These are phyloP conservation scores for Prionace glauca DNA, from an alignment of 2,797 vertebrate species.

Conservation along the genomic window DNA sequence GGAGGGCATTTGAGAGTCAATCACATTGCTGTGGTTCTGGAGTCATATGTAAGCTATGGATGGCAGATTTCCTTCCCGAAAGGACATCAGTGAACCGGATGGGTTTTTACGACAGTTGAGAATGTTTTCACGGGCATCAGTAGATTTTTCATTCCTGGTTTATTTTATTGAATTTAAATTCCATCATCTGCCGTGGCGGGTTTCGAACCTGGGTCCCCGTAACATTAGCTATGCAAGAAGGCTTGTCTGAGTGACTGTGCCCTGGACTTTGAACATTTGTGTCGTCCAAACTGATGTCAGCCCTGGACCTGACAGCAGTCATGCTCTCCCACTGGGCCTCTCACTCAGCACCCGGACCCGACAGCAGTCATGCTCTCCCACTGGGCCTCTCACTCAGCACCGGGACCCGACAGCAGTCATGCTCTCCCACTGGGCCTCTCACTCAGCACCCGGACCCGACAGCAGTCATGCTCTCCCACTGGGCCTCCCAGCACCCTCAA, in stretches of 20 bases:
- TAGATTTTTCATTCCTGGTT: too few relatives aligned
- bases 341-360: neutral
- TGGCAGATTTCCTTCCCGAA: too few relatives aligned
- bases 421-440: neutral
- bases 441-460: neutral
- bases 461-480: neutral
- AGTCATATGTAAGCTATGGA: too few relatives aligned
- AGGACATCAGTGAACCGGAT: too few relatives aligned
- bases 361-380: neutral
- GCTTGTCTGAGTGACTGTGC: neutral
- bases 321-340: neutral
- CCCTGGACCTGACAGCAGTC: neutral
- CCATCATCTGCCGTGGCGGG: too few relatives aligned
- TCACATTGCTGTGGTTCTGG: too few relatives aligned
- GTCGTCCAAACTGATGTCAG: neutral
- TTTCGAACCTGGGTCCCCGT: too few relatives aligned
- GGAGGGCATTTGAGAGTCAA: too few relatives aligned
- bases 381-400: neutral
- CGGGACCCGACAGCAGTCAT: neutral
- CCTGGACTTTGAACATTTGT: neutral
- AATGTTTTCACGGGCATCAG: too few relatives aligned
- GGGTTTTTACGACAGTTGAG: too few relatives aligned
- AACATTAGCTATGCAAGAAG: neutral
- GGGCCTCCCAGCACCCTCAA: neutral
- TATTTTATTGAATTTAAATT: too few relatives aligned